Conservation (phyloP, 2,113 vertebrate species). For the Leucopsar rothschildi region DNA sequence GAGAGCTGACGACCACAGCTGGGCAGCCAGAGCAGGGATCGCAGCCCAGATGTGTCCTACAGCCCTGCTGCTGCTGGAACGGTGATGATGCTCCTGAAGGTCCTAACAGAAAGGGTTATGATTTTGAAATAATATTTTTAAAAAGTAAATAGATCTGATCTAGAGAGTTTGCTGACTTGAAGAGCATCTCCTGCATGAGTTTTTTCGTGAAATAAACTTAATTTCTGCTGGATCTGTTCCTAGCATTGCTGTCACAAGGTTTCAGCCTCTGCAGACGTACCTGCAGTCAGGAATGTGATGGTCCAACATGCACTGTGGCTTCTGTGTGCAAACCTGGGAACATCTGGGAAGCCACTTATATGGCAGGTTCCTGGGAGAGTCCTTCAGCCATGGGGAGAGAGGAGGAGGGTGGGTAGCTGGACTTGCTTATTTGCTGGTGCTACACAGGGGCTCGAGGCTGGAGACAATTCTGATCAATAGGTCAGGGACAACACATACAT, state of each 20-base stretch:
- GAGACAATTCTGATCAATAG: background rate
- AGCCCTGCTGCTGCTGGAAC: background rate
- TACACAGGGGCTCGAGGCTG: accelerated
- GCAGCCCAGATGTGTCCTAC: background rate
- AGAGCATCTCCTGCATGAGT: background rate
- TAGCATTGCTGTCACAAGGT: background rate
- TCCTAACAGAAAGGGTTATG: background rate
- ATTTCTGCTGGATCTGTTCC: background rate
- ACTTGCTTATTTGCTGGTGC: background rate
- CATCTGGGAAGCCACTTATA: accelerated
- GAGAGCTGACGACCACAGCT: background rate
- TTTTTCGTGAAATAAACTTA: background rate
- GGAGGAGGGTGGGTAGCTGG: background rate
- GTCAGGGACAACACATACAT: accelerated
- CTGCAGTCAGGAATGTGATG: background rate
- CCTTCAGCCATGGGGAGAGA: background rate
- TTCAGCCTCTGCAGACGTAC: background rate
- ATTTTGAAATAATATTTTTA: background rate
- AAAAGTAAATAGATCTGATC: background rate
- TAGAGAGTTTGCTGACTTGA: background rate
- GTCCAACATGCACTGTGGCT: background rate
- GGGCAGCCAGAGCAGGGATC: background rate
- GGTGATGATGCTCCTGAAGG: background rate
- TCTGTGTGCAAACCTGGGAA: background rate
- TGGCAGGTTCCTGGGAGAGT: background rate